Base-by-base conservation (phyloP, 2,797 vertebrate species). In the Phalloptychus januarius region DNA sequence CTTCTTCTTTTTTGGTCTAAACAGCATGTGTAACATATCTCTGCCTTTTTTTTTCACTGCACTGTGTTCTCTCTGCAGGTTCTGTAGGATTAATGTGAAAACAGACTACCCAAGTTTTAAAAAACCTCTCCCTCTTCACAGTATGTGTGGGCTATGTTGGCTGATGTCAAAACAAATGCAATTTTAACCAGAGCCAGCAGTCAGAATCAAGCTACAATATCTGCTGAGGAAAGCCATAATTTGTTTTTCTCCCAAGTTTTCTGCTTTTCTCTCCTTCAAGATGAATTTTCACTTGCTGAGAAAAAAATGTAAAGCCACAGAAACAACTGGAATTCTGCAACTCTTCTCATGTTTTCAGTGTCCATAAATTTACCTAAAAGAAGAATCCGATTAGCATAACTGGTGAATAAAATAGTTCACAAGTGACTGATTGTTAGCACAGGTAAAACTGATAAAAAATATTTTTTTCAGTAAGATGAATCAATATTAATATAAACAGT, bases 161-260 rank as follows among this genome's bases (percentile, higher is more conserved):
- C 88, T 88, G 65, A 83, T 86, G 82, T 92, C 77, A 85, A 90
- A 92, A 92, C 86, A 93, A 92, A 92, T 82, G 84, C 87, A 71
- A 87, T 83, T 82, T 82, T 82, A 82, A 76, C 88, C 74, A 40
- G 80, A 81, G 83, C 90, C 86, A 20, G 82, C 76, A 88, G 91
- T 89, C 87, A 88, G 80, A 74, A 86, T 79, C 80, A 86, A 79
- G 88, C 79, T 84, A 31, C 84, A 82, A 83, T 88, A 90, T 91
- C 85, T 91, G 89, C 88, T 50, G 63, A 85, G 85, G 74, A 87
- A 91, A 85, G 75, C 86, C 85, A 79, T 92, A 87, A 84, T 91
- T 90, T 90, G 79, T 90, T 92, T 92, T 72, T 88, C 84, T 69
- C 76, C 81, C 80, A 81, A 83, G 77, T 88, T 90, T 88, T 87